Conservation (phyloP, 2,797 vertebrate species). For the Gila robusta region DNA sequence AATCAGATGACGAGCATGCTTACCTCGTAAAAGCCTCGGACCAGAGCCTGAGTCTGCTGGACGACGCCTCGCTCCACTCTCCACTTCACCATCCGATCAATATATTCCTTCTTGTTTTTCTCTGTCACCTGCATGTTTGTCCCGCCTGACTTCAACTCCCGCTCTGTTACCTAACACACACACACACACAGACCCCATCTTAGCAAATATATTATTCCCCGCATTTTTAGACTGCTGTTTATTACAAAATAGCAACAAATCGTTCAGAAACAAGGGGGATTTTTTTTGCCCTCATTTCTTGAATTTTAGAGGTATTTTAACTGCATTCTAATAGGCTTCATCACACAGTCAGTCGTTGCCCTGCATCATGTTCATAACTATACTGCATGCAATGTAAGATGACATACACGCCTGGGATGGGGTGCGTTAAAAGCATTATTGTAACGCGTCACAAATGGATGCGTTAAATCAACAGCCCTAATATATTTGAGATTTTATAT, state of each 20-base stretch:
- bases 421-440: background rate
- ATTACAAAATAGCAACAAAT: background rate
- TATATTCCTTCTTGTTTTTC: constrained; percentile 92
- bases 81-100: constrained; percentile 91
- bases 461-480: background rate
- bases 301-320: background rate
- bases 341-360: background rate
- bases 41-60: constrained; percentile 87
- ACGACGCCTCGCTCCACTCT: constrained; percentile 88
- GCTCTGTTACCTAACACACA: constrained; percentile 83
- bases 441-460: background rate
- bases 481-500: too few relatives aligned
- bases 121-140: constrained; percentile 88
- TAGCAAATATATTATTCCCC: background rate
- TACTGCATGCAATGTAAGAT: background rate
- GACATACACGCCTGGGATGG: background rate
- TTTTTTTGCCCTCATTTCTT: background rate
- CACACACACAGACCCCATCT: background rate
- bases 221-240: background rate
- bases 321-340: background rate
- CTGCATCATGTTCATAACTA: background rate
- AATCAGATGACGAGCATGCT: background rate
- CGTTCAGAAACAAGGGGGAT: too few relatives aligned
- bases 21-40: constrained; percentile 91
- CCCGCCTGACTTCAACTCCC: constrained; percentile 88